Conservation (phyloP, 2,113 vertebrate species). For the Psammodynastes pulverulentus region DNA sequence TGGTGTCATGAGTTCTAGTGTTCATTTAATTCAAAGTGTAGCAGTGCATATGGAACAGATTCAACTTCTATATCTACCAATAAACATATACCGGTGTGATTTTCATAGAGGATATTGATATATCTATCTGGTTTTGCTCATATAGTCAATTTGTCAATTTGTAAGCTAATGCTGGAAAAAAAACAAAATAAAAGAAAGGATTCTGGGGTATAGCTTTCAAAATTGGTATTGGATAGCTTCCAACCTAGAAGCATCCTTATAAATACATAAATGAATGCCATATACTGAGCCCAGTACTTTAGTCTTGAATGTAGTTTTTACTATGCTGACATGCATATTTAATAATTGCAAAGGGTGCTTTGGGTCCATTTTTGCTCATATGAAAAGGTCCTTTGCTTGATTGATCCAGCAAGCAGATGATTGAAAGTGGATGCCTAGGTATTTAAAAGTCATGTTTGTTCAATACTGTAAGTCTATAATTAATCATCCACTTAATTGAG, state of each 20-base stretch:
- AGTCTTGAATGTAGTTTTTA: not conserved
- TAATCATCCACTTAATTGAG: not conserved
- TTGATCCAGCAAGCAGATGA: not conserved
- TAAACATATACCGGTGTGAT: not conserved
- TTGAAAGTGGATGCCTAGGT: not conserved
- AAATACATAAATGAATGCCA: not conserved
- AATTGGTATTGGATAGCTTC: not conserved
- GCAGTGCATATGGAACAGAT: not conserved
- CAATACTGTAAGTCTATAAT: not conserved
- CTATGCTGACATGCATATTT: not conserved
- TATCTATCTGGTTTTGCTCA: not conserved
- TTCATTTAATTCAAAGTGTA: not conserved
- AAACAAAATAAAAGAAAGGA: not conserved
- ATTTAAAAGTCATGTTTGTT: not conserved
- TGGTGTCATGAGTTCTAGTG: not conserved
- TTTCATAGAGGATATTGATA: not conserved
- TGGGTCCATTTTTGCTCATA: not conserved
- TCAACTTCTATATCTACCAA: not conserved
- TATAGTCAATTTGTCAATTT: not conserved
- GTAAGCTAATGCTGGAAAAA: not conserved
- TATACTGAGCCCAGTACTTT: not conserved
- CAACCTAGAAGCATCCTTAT: not conserved
- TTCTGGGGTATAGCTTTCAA: not conserved
- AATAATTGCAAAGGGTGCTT: not conserved
- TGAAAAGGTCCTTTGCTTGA: not conserved